Conservation (phyloP, 2,797 vertebrate species). For the Anas bernieri region DNA sequence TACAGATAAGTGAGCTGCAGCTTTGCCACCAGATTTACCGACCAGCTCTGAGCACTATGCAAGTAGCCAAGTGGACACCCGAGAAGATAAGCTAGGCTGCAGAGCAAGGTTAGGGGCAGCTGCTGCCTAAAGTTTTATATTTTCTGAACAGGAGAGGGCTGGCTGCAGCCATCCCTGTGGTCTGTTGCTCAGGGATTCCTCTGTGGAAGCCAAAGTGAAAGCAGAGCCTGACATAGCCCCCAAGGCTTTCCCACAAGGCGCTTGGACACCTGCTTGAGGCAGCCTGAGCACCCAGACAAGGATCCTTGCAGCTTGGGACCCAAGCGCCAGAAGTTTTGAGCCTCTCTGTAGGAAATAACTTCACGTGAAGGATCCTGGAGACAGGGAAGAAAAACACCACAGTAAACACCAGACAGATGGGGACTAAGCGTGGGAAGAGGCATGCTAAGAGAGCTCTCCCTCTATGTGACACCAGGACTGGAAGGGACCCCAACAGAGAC, state of each 20-base stretch:
- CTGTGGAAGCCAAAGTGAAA: background rate
- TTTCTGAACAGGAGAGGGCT: background rate
- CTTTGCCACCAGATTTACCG: background rate
- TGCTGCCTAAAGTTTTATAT: background rate
- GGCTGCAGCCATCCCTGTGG: background rate
- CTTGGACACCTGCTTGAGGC: background rate
- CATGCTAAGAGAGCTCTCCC: background rate
- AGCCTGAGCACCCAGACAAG: background rate
- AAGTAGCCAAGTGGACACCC: background rate
- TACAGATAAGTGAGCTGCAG: background rate
- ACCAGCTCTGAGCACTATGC: background rate
- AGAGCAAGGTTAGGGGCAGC: background rate
- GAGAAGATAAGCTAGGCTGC: background rate
- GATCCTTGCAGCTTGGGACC: background rate
- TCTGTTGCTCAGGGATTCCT: background rate
- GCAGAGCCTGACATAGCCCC: accelerated
- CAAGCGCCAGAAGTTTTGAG: background rate
- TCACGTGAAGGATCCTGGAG: background rate
- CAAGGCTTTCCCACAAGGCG: background rate
- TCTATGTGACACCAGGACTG: background rate
- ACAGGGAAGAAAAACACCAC: accelerated
- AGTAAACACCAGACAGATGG: background rate
- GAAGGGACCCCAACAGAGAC: background rate
- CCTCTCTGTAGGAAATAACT: background rate
- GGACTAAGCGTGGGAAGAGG: background rate